Percentiles rank a stretch among this genome's conserved stretches.
Conservation (phyloP, 2,797 vertebrate genomes). For the Hippoglossus hippoglossus region DNA sequence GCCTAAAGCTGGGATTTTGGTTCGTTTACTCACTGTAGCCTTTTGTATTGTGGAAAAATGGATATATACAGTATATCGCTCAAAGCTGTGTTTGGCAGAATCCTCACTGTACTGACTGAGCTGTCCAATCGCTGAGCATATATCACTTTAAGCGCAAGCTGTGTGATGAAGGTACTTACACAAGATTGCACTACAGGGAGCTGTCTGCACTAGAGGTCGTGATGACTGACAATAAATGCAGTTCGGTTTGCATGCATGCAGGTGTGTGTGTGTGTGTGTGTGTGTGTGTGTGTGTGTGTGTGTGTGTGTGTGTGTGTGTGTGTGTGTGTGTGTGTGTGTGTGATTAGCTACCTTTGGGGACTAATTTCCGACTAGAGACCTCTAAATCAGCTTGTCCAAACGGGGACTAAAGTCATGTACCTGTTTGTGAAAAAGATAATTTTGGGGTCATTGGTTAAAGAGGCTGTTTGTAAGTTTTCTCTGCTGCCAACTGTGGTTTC, state of each 20-base stretch:
- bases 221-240: slow-evolving; percentile 49
- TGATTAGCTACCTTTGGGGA: neutral
- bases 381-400: neutral
- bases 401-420: neutral
- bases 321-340: neutral
- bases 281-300: neutral
- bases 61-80: neutral
- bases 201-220: slow-evolving; percentile 26
- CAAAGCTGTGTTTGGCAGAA: slow-evolving; percentile 6
- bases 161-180: slow-evolving; percentile 22
- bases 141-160: slow-evolving; percentile 12
- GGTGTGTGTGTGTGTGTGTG: neutral
- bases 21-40: slow-evolving; percentile 8
- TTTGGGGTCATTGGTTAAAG: neutral
- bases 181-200: slow-evolving; percentile 16
- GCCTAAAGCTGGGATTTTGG: slow-evolving; percentile 33
- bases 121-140: neutral
- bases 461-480: neutral
- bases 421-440: neutral
- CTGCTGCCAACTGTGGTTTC: neutral
- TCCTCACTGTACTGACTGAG: neutral
- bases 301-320: neutral
- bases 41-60: neutral
- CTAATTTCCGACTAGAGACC: neutral
- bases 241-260: slow-evolving; percentile 1